Conservation (phyloP, 2,113 vertebrate genomes). For the Echinops telfairi region DNA sequence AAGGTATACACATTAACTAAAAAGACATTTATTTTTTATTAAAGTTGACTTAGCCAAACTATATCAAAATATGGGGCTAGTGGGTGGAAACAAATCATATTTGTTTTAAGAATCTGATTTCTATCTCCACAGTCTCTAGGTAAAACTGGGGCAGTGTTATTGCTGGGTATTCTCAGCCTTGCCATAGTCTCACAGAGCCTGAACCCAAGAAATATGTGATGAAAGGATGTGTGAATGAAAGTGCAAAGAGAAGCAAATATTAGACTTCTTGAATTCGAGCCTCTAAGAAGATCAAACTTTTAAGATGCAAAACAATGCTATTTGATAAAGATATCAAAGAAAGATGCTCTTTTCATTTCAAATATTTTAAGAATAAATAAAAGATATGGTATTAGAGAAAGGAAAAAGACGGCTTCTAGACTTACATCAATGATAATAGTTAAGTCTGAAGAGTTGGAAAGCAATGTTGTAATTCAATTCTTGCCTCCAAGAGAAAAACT, state of each 20-base stretch:
- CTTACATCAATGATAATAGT: background rate
- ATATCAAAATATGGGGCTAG: no score
- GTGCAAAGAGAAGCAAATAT: slow-evolving; percentile 9
- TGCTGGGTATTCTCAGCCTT: background rate
- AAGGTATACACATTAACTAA: no score
- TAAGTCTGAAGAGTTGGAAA: background rate
- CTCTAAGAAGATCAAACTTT: slow-evolving; percentile 19
- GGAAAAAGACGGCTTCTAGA: background rate
- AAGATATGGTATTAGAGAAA: background rate
- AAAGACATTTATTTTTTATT: no score
- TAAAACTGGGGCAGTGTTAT: background rate
- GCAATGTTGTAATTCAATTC: background rate
- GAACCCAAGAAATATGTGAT: background rate
- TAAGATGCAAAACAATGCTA: background rate
- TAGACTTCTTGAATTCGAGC: background rate
- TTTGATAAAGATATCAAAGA: slow-evolving; percentile 6
- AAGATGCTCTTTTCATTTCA: background rate
- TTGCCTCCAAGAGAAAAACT: background rate
- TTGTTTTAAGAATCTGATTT: slow-evolving; percentile 8
- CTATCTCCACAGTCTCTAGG: background rate
- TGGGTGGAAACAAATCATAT: background rate
- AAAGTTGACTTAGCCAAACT: no score
- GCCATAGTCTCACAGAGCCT: no score
- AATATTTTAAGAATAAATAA: slow-evolving; percentile 18
- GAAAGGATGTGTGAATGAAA: background rate